Conservation (phyloP, 1,140 invertebrate species). For the Pemphigus obesinymphae region DNA sequence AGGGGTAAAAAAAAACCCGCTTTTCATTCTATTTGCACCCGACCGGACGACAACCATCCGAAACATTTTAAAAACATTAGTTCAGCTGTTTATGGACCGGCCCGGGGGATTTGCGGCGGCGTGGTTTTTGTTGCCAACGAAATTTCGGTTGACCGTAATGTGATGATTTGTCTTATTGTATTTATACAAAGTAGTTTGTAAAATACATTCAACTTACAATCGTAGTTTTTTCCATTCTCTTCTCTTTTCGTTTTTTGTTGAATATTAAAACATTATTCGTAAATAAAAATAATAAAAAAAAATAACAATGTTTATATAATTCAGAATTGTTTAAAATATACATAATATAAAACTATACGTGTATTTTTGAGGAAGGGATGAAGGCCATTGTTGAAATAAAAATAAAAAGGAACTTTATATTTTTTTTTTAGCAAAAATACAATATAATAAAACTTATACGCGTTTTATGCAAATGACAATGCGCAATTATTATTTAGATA, state of each 20-base stretch:
- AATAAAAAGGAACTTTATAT: not conserved
- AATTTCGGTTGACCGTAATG: constrained; percentile 21
- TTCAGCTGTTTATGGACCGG: constrained; percentile 9
- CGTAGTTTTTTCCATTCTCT: not conserved
- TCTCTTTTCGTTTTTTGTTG: not conserved
- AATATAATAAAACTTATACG: no score
- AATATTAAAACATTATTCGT: constrained; percentile 16
- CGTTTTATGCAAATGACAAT: not conserved
- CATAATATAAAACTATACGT: no score
- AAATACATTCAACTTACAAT: not conserved
- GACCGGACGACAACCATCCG: constrained; percentile 6
- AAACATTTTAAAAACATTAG: constrained; percentile 36
- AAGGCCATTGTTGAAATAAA: not conserved
- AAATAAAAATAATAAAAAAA: not conserved
- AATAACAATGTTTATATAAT: constrained; percentile 14
- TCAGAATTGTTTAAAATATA: constrained; percentile 1
- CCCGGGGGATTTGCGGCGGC: constrained; percentile 5
- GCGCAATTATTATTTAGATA: not conserved
- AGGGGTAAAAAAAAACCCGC: not conserved
- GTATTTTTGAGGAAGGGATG: no score
- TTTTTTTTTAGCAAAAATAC: not conserved
- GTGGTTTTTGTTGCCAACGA: constrained; percentile 18
- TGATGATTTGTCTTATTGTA: constrained; percentile 1
- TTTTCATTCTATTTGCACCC: not conserved
- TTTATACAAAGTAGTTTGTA: not conserved